These are phyloP conservation scores for Oppia nitens DNA, from an alignment of 1,140 invertebrate species.

Conservation along the genomic window DNA sequence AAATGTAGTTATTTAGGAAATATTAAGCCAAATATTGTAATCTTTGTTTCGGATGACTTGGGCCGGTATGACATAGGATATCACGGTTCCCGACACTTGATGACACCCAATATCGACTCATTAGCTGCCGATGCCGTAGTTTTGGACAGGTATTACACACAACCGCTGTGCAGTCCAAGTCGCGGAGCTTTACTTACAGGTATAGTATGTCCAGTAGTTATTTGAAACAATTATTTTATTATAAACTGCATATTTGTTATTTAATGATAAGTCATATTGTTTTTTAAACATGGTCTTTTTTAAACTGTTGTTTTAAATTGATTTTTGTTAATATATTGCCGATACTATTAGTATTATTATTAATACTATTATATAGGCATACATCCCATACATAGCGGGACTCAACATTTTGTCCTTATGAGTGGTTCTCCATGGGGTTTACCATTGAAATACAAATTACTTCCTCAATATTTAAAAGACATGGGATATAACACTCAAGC, in stretches of 20 bases:
- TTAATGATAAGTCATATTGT: too few species aligned
- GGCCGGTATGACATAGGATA: conserved; percentile 79
- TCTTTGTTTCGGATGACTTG: conserved; percentile 9
- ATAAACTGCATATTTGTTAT: too few species aligned
- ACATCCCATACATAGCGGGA: conserved; percentile 60
- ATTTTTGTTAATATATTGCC: too few species aligned
- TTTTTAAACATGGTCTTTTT: too few species aligned
- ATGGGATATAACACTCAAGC: conserved; percentile 25
- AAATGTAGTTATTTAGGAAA: too few species aligned
- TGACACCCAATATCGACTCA: conserved; percentile 66
- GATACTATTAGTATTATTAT: too few species aligned
- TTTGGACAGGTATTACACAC: conserved; percentile 58
- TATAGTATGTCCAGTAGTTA: too few species aligned
- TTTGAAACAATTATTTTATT: too few species aligned
- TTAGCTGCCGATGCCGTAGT: conserved; percentile 47
- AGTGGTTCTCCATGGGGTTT: conserved; percentile 54
- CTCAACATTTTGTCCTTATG: conserved; percentile 56
- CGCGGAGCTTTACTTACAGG: conserved; percentile 53
- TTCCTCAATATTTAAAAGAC: conserved; percentile 52
- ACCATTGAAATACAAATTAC: conserved; percentile 45
- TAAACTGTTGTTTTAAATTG: too few species aligned
- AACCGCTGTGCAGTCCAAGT: conserved; percentile 56
- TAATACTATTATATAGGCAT: too few species aligned
- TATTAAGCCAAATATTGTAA: conserved; percentile 9
- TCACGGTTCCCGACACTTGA: conserved; percentile 63